Evolutionary conservation across 1,140 invertebrate genomes (phyloP), one percentile per base, ranked within the genome.

Genomic region (Centruroides vittatus): DNA sequence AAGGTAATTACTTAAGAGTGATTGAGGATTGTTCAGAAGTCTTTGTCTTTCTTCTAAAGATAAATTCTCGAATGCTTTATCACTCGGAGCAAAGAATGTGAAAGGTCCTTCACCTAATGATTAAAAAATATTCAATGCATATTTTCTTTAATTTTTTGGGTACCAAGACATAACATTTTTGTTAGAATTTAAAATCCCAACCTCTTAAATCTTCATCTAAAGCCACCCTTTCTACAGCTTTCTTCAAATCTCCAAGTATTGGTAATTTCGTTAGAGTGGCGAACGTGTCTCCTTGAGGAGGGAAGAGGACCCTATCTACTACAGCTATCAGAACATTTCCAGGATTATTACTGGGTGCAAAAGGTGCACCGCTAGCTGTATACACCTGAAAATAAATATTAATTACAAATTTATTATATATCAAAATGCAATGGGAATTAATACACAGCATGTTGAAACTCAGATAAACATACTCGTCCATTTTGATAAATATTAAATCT

Each of bases 271-370:
- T 41, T 2, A 72, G 60, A 7, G 70, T 68, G 34, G 66, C 62
- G 12, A 63, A 58, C n/a, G 73, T 60, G 56, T 69, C 67, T 34
- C 73, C 73, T 9, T 67, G 63, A 8, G 75, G 73, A 6, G 73
- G 71, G 10, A 74, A 68, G 5, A 76, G 69, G 8, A 76, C 71
- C 3, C 67, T 64, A 48, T 75, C 70, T 10, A 76, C 70, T 7
- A 72, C 68, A 58, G 74, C 71, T 11, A 75, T 64, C 11, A 73
- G 70, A 6, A 74, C 72, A 58, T 74, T 74, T 41, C 41, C 41
- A 41, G 41, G 41, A 41, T 41, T 41, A 41, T 41, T 41, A 8
- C 41, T 41, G 5, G 41, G 41, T 41, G 41, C 41, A 41, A 41
- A 41, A 41, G 41, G 41, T 41, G 41, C 41, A 5, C 41, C 41